Evolutionary conservation across 2,888 invertebrate genomes (phyloP), one percentile per base, ranked within the genome.

Genomic region (Gymnosoma rotundatum): DNA sequence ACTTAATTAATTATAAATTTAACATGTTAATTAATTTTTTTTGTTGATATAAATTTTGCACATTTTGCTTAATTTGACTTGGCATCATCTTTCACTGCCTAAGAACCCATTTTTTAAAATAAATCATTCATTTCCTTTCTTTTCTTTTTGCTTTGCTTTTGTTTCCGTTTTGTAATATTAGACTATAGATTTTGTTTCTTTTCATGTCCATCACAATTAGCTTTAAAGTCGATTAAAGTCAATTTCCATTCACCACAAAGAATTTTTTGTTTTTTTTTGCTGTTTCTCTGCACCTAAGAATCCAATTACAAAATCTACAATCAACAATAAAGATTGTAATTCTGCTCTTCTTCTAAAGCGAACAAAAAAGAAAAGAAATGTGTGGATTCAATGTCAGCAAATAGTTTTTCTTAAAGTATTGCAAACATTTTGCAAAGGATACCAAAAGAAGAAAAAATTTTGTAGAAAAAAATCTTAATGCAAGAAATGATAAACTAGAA

Each of bases 301-400:
- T 80, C 67, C 67, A 74, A 80, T 80, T 80, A 80, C 58, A 54
- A 61, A 42, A 38, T 20, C 36, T 16, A 56, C 61, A 81, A 75
- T 32, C 75, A 69, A 70, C 56, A 58, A 58, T 50, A n/a, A 48
- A 69, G 64, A 76, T 64, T 64, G 16, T 50, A 67, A 50, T 67
- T 56, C 38, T 52, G 8, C 8, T 52, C 9, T 16, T 52, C 9
- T 52, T 4, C 18, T 18, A 48, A 48, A 7, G 7, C 12, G 12
- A 63, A 73, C 16, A 32, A 48, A 52, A 58, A 69, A 48, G 4
- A 25, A 25, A 72, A 50, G 63, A 81, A 81, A 72, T 81, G 63
- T 60, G 56, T 80, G 75, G 63, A 63, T 69, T 75, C 74, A 75
- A 81, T 64, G 69, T 75, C 81, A 82, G 81, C 75, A 72, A 70